Percentiles rank a stretch among this genome's conserved stretches.
phyloP scores from a whole-genome alignment of 2,113 vertebrate species.

The Donacobius atricapilla region DNA sequence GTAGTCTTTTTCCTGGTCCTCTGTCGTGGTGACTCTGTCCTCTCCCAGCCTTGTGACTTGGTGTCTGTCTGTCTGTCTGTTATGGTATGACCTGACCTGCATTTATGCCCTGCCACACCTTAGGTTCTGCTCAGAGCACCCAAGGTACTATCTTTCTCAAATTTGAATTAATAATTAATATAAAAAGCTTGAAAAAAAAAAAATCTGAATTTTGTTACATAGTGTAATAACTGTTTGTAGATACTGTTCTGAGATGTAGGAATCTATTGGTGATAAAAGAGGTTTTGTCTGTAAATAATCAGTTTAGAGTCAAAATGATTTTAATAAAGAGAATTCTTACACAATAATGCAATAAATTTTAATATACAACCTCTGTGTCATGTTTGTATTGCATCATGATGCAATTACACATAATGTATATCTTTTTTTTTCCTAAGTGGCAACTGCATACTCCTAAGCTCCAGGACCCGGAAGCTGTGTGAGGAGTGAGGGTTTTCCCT shows the following conservation, averaged over 20 bases:
- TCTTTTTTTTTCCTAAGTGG: neutral
- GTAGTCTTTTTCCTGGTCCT: neutral
- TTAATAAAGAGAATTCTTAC: slow-evolving; percentile 78
- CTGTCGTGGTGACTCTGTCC: neutral
- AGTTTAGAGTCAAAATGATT: slow-evolving; percentile 74
- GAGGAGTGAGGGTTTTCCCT: neutral
- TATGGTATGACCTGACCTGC: neutral
- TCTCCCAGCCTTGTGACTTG: neutral
- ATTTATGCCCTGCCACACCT: slow-evolving; percentile 3
- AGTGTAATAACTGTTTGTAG: slow-evolving; percentile 74
- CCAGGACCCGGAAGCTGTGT: neutral
- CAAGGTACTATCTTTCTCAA: slow-evolving; percentile 60
- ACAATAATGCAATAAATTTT: slow-evolving; percentile 77
- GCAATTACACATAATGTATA: neutral
- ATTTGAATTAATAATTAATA: slow-evolving; percentile 72
- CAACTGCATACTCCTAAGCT: neutral
- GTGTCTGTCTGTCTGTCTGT: neutral
- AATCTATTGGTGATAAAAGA: slow-evolving; percentile 74
- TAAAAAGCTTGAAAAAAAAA: slow-evolving; percentile 52
- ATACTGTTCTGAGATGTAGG: slow-evolving; percentile 70
- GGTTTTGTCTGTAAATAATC: slow-evolving; percentile 84
- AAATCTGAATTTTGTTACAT: slow-evolving; percentile 58
- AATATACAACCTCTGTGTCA: slow-evolving; percentile 49
- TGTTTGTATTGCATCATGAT: neutral
- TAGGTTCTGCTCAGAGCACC: slow-evolving; percentile 42